phyloP scores from a whole-genome alignment of 2,113 vertebrate species.

The Myodes glareolus region DNA sequence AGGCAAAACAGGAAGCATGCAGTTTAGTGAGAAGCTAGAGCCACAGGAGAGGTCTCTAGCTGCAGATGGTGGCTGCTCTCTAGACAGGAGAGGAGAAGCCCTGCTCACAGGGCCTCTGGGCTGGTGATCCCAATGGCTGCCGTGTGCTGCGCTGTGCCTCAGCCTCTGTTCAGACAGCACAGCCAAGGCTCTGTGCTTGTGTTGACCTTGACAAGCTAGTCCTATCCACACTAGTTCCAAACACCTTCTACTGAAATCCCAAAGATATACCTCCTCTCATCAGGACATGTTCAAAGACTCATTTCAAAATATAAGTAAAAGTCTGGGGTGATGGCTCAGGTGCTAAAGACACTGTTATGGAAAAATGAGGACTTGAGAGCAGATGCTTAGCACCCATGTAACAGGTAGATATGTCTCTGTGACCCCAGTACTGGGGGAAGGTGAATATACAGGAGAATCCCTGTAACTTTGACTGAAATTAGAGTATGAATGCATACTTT shows the following conservation, averaged over 20 bases:
- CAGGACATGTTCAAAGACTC: neutral
- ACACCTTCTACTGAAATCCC: neutral
- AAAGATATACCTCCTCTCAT: neutral
- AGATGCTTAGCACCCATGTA: neutral
- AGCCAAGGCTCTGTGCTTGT: neutral
- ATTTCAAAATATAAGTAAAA: neutral
- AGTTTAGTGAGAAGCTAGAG: no score
- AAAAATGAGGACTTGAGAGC: neutral
- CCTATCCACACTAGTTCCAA: neutral
- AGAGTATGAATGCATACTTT: neutral
- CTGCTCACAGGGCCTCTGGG: no score
- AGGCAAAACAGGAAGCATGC: no score
- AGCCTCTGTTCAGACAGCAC: neutral
- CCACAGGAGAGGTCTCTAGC: neutral
- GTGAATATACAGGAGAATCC: neutral
- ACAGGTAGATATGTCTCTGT: neutral
- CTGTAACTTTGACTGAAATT: neutral
- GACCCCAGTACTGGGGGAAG: neutral
- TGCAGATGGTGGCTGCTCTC: neutral
- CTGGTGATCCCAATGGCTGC: no score
- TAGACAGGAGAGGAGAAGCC: neutral
- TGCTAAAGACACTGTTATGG: no score
- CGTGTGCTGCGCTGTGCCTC: neutral
- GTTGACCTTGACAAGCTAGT: neutral
- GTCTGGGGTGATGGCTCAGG: no score